phyloP scores from a whole-genome alignment of 2,888 invertebrate species.

The Caenorhabditis zanzibari region DNA sequence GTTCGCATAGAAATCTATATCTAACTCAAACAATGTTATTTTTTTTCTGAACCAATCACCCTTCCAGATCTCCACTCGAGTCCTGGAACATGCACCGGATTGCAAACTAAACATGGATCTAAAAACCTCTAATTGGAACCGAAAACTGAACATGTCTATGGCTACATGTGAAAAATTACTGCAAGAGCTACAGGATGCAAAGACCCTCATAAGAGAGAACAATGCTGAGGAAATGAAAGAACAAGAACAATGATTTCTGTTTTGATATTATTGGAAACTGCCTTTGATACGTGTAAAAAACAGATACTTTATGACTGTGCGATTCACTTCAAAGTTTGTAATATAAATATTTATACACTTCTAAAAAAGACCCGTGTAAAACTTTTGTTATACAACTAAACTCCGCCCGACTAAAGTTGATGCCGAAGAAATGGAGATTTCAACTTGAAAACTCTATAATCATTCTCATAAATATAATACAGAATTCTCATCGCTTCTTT shows the following conservation, averaged over 20 bases:
- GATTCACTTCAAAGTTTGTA: background rate
- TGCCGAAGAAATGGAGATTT: conserved; percentile 34
- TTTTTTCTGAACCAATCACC: no score
- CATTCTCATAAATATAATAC: conserved; percentile 49
- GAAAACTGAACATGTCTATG: conserved; percentile 23
- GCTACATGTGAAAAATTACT: conserved; percentile 25
- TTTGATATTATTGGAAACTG: background rate
- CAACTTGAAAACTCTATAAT: conserved; percentile 50
- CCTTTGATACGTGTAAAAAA: background rate
- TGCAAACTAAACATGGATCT: conserved; percentile 34
- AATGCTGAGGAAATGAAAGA: background rate
- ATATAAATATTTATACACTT: no score
- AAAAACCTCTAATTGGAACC: conserved; percentile 9
- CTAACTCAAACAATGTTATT: no score
- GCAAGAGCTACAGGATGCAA: conserved; percentile 6
- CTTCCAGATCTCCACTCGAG: conserved; percentile 39
- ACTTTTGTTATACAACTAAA: background rate
- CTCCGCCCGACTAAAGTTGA: background rate
- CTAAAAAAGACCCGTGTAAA: background rate
- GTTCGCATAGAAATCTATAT: no score
- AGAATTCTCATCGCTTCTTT: conserved; percentile 44
- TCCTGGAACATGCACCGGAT: conserved; percentile 28
- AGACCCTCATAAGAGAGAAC: background rate
- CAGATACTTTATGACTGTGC: background rate
- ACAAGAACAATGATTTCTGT: background rate